A percentile compares a stretch with the other conserved stretches of the same genome.
These are phyloP conservation scores for Ibycter americanus DNA, from an alignment of 2,797 vertebrate species.

Conservation along the genomic window DNA sequence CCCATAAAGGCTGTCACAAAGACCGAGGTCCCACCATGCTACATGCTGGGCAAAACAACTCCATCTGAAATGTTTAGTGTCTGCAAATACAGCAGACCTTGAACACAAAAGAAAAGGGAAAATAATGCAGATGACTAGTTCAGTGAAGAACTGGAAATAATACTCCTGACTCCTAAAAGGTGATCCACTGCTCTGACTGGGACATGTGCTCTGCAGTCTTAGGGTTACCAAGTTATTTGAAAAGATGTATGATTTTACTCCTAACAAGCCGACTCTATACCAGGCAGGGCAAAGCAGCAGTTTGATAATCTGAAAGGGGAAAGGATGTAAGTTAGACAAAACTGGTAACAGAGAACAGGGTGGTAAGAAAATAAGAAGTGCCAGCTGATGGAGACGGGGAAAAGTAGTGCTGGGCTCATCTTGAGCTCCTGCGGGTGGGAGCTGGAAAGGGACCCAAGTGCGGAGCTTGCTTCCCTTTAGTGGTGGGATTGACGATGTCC, in stretches of 20 bases:
- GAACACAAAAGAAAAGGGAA: background rate
- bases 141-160: background rate
- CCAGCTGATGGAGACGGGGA: background rate
- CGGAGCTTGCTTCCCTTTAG: rapidly evolving
- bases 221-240: background rate
- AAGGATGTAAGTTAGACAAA: background rate
- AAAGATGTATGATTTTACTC: background rate
- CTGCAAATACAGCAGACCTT: background rate
- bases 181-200: background rate
- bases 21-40: background rate
- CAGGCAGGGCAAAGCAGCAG: background rate
- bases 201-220: background rate
- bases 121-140: background rate
- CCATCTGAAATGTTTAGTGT: background rate
- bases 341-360: background rate
- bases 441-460: background rate
- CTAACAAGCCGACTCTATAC: background rate
- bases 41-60: background rate
- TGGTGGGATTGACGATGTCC: background rate
- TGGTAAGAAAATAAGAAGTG: background rate
- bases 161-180: background rate
- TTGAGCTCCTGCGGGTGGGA: background rate
- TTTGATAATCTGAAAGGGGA: background rate
- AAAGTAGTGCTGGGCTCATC: background rate
- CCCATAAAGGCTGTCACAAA: background rate